Evolutionary conservation across 2,888 invertebrate genomes (phyloP).

Genomic region (Papilio protenor): DNA sequence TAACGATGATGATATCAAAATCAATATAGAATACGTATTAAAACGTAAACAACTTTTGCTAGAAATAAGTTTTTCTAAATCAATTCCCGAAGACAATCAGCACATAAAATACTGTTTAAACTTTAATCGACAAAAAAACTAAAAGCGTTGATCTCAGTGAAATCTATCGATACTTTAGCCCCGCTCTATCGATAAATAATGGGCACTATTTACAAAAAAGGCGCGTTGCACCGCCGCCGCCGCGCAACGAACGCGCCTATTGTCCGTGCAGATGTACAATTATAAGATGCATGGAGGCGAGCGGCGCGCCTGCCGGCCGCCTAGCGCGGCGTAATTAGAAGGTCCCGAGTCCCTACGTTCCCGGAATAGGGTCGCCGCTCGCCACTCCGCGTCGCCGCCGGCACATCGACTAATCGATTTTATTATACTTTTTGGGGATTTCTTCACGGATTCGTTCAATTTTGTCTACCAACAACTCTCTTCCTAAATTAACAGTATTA

Average conservation of each 20-base stretch:
- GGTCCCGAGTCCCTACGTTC: constrained; percentile 29
- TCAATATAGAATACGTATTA: not conserved
- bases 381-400: constrained; percentile 27
- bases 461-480: not conserved
- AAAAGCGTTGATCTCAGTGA: no score
- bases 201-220: constrained; percentile 22
- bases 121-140: not conserved
- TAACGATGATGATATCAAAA: not conserved
- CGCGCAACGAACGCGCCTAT: constrained; percentile 52
- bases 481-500: not conserved
- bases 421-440: constrained; percentile 27
- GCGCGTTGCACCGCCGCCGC: constrained; percentile 24
- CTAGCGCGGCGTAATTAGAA: constrained; percentile 40
- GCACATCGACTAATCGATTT: constrained; percentile 37
- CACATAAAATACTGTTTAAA: not conserved
- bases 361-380: constrained; percentile 36
- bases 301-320: constrained; percentile 27
- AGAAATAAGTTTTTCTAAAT: not conserved
- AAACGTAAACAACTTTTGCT: not conserved
- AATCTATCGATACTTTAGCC: constrained; percentile 16
- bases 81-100: not conserved
- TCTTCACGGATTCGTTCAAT: constrained; percentile 9
- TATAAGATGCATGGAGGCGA: constrained; percentile 43
- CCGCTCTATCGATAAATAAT: constrained; percentile 2
- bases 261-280: constrained; percentile 66